Evolutionary conservation across 2,113 vertebrate genomes (phyloP).

Genomic region (Odocoileus virginianus): DNA sequence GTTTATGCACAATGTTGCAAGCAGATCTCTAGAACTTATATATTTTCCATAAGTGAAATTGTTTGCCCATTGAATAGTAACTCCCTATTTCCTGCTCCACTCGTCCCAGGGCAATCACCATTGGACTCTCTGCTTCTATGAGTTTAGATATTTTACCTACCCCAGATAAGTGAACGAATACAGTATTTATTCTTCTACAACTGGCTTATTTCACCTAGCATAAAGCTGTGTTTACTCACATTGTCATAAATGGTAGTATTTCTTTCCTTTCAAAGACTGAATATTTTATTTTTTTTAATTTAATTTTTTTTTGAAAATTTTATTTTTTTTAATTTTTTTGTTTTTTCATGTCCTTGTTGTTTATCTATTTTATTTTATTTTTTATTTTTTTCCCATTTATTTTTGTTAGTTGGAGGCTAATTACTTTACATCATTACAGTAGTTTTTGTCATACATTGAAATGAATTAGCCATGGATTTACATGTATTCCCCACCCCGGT

Average conservation of each 20-base stretch:
- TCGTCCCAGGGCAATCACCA: not conserved
- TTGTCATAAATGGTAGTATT: not conserved
- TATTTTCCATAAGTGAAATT: not conserved
- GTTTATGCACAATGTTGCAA: not conserved
- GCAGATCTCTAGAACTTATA: not conserved
- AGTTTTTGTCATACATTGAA: too few relatives aligned
- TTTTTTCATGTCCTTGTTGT: too few relatives aligned
- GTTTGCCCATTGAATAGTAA: not conserved
- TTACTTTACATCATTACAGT: too few relatives aligned
- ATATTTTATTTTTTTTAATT: too few relatives aligned
- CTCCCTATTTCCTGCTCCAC: not conserved
- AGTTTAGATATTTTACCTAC: not conserved
- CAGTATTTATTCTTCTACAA: not conserved
- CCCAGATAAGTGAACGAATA: not conserved
- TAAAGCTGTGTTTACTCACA: not conserved
- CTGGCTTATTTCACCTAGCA: not conserved
- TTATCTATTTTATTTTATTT: too few relatives aligned
- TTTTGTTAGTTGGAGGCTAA: too few relatives aligned
- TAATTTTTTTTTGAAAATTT: too few relatives aligned
- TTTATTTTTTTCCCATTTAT: too few relatives aligned
- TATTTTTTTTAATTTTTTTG: too few relatives aligned
- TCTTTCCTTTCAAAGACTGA: not conserved
- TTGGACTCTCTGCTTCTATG: not conserved
- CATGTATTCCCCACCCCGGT: too few relatives aligned
- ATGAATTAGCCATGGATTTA: too few relatives aligned